Base-by-base conservation (phyloP, 2,797 vertebrate genomes). In the Spinibarbus caldwelli region DNA sequence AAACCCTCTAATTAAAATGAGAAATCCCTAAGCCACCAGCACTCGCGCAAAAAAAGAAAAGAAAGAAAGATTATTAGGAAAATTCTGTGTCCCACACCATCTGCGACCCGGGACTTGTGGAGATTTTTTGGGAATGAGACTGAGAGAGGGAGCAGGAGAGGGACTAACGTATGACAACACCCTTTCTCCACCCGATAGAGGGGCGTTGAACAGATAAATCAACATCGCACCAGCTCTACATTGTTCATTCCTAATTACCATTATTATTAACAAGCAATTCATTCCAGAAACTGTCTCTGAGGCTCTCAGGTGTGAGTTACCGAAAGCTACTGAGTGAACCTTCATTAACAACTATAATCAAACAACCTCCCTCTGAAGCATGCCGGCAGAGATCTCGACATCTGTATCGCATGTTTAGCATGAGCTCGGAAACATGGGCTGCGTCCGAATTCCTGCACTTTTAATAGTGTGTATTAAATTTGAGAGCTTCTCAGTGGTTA, bases 1-100 rank as follows among this genome's bases (percentile, higher is more conserved):
- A 97, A 97, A 97, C 95, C 96, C 95, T 96, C 96, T 97, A 97
- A 97, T 97, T 97, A 97, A 97, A 97, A 97, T 93, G 94, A 96
- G 95, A 96, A 97, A 96, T 96, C 96, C 95, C 93, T 84, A 82
- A 85, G 87, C 87, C 87, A 82, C 84, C 95, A 94, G 93, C 93
- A 93, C 95, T 94, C 31, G 1, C 4, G 2, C 38, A 15, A 73
- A 77, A 52, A 78, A 84, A 67, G n/a, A 52, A 79, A 72, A 79
- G 94, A 95, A 95, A 94, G 95, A 95, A 96, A 96, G 95, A 97
- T 97, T 97, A 97, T 97, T 97, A 96, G 96, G 96, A 96, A 96
- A 96, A 96, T 95, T 96, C 94, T 93, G 87, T 93, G 94, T 96
- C 96, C 96, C 96, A 94, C 94, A 96, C 96, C 97, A 97, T 97